Conservation (phyloP, 1,140 invertebrate genomes). For the Drosophila parvula region DNA sequence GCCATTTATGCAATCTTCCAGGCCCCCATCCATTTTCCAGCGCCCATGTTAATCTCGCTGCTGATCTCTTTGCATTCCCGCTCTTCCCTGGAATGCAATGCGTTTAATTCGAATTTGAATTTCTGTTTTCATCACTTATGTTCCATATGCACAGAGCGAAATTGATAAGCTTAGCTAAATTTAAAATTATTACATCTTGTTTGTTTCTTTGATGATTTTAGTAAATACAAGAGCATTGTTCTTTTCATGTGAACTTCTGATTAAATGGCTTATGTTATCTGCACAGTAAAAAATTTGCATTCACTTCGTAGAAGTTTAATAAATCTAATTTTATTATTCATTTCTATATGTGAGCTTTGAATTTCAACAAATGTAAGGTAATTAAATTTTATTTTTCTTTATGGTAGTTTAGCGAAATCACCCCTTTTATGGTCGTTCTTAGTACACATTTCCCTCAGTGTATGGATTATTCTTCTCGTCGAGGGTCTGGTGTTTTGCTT, state of each 20-base stretch:
- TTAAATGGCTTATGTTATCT: neutral
- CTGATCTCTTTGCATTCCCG: slow-evolving; percentile 78
- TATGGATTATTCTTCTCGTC: slow-evolving; percentile 28
- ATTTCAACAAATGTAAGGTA: neutral
- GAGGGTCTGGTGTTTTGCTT: slow-evolving; percentile 53
- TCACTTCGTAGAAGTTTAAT: neutral
- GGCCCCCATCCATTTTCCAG: slow-evolving; percentile 10
- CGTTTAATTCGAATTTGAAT: slow-evolving; percentile 78
- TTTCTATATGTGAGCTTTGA: neutral
- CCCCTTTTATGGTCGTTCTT: neutral
- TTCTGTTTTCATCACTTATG: slow-evolving; percentile 46
- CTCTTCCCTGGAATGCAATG: slow-evolving; percentile 78
- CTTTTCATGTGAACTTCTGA: too few relatives aligned
- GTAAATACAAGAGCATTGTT: neutral
- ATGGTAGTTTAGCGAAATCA: accelerated
- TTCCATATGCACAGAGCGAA: slow-evolving; percentile 8
- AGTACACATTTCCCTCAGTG: slow-evolving; percentile 13
- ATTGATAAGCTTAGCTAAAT: too few relatives aligned
- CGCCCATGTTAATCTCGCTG: slow-evolving; percentile 60
- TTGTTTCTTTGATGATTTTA: neutral
- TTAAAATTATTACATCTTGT: neutral
- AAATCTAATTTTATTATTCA: neutral
- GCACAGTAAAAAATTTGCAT: neutral
- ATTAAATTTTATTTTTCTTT: neutral
- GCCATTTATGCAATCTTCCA: slow-evolving; percentile 69